Evolutionary conservation across 2,888 invertebrate species (phyloP).

Genomic region (Agrotis clavis): DNA sequence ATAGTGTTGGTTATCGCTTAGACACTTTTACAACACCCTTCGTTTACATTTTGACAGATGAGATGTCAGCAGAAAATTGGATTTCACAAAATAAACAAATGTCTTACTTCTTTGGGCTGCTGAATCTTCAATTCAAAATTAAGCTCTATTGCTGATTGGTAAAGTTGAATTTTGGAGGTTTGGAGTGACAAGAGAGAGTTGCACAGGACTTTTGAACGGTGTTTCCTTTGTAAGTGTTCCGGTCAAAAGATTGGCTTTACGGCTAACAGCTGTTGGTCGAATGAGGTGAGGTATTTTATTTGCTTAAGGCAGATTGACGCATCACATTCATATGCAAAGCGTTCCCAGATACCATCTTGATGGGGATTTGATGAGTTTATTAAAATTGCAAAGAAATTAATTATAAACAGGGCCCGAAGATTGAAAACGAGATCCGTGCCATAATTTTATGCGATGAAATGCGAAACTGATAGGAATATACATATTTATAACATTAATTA

Average conservation of each 20-base stretch:
- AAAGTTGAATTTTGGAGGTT: constrained; percentile 53
- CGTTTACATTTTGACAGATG: constrained; percentile 86
- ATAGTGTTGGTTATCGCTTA: constrained; percentile 61
- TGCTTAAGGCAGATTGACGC: constrained; percentile 79
- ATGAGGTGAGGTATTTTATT: constrained; percentile 76
- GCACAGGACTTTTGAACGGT: constrained; percentile 56
- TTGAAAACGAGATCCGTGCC: constrained; percentile 55
- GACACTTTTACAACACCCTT: constrained; percentile 80
- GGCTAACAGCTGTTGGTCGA: constrained; percentile 75
- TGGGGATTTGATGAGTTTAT: constrained; percentile 80
- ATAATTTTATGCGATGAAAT: constrained; percentile 57
- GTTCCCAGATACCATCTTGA: constrained; percentile 73
- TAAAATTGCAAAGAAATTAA: constrained; percentile 73
- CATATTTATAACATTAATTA: constrained; percentile 61
- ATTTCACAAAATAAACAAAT: constrained; percentile 90
- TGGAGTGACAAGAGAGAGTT: constrained; percentile 11
- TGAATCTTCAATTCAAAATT: constrained; percentile 51
- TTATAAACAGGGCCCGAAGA: constrained; percentile 57
- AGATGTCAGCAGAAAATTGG: constrained; percentile 90
- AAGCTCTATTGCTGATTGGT: constrained; percentile 53
- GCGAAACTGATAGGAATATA: constrained; percentile 45
- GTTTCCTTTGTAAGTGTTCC: constrained; percentile 67
- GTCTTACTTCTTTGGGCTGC: constrained; percentile 75
- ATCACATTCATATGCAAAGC: constrained; percentile 78
- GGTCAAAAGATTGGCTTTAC: constrained; percentile 75